A percentile compares a stretch with the other conserved stretches of the same genome.
Conservation (phyloP, 92 coral and sea anemone genomes). For the Micromussa lordhowensis region DNA sequence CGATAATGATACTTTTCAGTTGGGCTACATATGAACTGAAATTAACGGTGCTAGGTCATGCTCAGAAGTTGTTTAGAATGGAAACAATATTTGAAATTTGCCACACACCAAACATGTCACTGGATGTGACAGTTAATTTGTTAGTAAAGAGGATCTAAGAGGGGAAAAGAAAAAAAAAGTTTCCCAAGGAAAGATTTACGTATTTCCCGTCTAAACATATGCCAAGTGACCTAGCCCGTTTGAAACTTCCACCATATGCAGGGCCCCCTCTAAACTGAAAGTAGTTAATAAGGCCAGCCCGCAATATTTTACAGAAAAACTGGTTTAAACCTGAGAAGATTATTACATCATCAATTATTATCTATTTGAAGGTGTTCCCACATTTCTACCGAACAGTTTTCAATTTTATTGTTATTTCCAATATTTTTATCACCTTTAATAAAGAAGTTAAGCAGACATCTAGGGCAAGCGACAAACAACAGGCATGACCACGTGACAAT, state of each 20-base stretch:
- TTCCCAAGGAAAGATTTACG: conserved; percentile 1
- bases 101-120: background rate
- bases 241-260: no score
- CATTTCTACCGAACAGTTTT: no score
- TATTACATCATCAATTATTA: no score
- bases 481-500: conserved; percentile 5
- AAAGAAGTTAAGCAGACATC: background rate
- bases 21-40: conserved; percentile 6
- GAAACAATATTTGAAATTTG: conserved; percentile 25
- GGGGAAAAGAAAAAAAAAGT: background rate
- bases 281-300: no score
- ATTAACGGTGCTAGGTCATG: conserved; percentile 21
- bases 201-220: background rate
- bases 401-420: no score
- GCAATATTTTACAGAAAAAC: no score
- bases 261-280: no score
- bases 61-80: conserved; percentile 11
- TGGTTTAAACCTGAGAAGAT: no score
- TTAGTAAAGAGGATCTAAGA: background rate
- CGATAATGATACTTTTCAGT: conserved; percentile 17
- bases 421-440: no score
- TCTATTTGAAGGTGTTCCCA: no score
- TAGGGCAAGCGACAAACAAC: background rate
- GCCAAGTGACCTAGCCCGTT: background rate
- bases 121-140: conserved; percentile 1